Evolutionary conservation across 2,888 invertebrate genomes (phyloP), one percentile per base, ranked within the genome.

Genomic region (Aphidoletes aphidimyza): DNA sequence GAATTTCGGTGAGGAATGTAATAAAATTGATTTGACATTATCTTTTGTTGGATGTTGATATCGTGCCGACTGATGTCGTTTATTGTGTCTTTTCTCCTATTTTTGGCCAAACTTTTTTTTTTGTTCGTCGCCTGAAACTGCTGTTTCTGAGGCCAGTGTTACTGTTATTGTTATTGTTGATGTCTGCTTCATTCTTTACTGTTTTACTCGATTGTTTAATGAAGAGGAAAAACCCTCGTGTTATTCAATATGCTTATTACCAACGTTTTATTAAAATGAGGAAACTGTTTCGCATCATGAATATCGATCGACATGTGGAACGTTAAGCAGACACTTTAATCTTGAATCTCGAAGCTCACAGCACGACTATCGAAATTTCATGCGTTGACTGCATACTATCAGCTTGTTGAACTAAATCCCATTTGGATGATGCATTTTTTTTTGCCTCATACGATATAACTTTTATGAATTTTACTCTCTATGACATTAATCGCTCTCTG

Each of bases 1-100:
- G n/a, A 78, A 78, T 78, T 78, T 78, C 78, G 36, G 36, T n/a
- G 17, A 11, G 36, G 78, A 78, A 78, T 78, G 78, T 78, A 78
- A 78, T 78, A 78, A 78, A 54, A 54, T 54, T 14, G 59, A 59
- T 59, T 59, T 59, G 54, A 19, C 54, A 54, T 59, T 59, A 26
- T 26, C 30, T 26, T 59, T 59, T 59, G 59, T 59, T 59, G 22
- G 19, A 11, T 5, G 5, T 54, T 19, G 22, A 54, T 54, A 54
- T 81, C 11, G 1, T 17, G 37, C 22, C 19, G 2, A 37, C 81
- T 30, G 26, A 69, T 69, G 69, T 34, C n/a, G 54, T 22, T 22
- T 1, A 3, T 22, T 54, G 22, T 30, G n/a, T 69, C 14, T 69
- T 69, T 3, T 69, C 2, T 69, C 2, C 22, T 54, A 54, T 69